A percentile compares a stretch with the other conserved stretches of the same genome.
These are phyloP conservation scores for Petrocephalus sullivani DNA, from an alignment of 2,797 vertebrate species.

Conservation along the genomic window DNA sequence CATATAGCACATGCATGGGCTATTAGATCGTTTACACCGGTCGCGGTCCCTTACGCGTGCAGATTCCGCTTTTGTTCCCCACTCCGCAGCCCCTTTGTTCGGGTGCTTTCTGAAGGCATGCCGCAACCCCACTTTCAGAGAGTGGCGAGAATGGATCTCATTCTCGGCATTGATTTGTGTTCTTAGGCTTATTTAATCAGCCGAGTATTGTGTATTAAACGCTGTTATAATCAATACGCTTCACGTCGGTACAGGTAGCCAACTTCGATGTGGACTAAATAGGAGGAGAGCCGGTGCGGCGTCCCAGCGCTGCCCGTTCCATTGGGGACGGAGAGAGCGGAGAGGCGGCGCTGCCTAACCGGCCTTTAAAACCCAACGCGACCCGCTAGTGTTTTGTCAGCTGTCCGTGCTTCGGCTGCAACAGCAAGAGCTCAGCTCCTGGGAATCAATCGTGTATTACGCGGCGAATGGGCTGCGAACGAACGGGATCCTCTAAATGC, in stretches of 20 bases:
- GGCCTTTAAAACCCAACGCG: neutral
- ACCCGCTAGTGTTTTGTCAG: slow-evolving; percentile 6
- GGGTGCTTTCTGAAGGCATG: neutral
- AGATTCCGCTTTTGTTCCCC: neutral
- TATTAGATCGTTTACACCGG: neutral
- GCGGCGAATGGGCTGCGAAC: neutral
- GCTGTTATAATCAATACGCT: neutral
- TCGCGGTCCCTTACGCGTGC: neutral
- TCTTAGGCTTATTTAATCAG: neutral
- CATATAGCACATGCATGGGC: neutral
- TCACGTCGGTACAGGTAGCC: neutral
- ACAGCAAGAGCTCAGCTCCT: neutral
- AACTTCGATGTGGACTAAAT: neutral
- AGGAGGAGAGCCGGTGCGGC: neutral
- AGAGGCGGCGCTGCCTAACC: neutral
- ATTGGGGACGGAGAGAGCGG: neutral
- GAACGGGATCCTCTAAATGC: neutral
- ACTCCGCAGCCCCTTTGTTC: neutral
- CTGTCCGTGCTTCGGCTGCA: neutral
- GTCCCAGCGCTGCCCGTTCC: neutral
- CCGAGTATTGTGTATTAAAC: neutral
- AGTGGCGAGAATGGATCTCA: neutral
- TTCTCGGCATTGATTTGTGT: neutral
- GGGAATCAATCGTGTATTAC: slow-evolving; percentile 7
- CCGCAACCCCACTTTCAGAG: neutral